Evolutionary conservation across 2,797 vertebrate species (phyloP).

Genomic region (Aldrovandia affinis): DNA sequence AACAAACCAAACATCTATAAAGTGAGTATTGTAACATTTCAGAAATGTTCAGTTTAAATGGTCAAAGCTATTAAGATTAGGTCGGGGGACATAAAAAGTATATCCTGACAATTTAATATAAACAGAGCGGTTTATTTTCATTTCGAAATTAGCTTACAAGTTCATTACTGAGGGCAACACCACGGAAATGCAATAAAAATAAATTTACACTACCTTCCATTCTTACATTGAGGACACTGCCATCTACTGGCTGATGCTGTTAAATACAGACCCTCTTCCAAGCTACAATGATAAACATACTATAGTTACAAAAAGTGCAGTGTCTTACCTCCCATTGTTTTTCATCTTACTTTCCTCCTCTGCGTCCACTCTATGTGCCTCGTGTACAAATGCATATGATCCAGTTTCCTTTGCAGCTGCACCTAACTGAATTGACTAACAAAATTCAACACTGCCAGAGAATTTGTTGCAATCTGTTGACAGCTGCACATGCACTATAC

Average conservation of each 20-base stretch:
- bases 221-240: conserved; percentile 54
- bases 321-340: background rate
- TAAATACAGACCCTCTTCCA: background rate
- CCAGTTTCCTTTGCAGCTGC: background rate
- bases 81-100: background rate
- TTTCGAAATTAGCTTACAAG: background rate
- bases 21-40: background rate
- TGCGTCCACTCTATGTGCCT: background rate
- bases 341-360: background rate
- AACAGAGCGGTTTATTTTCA: background rate
- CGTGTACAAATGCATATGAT: background rate
- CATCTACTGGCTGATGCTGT: conserved; percentile 51
- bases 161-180: background rate
- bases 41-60: background rate
- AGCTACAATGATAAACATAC: background rate
- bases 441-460: background rate
- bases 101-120: background rate
- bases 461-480: conserved; percentile 2
- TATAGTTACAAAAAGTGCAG: background rate
- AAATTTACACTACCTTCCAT: background rate
- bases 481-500: conserved; percentile 37
- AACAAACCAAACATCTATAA: too few species aligned
- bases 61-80: background rate
- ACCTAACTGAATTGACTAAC: background rate
- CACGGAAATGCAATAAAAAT: background rate